These are phyloP conservation scores for Acromyrmex charruanus DNA, from an alignment of 1,140 invertebrate species.

Conservation along the genomic window DNA sequence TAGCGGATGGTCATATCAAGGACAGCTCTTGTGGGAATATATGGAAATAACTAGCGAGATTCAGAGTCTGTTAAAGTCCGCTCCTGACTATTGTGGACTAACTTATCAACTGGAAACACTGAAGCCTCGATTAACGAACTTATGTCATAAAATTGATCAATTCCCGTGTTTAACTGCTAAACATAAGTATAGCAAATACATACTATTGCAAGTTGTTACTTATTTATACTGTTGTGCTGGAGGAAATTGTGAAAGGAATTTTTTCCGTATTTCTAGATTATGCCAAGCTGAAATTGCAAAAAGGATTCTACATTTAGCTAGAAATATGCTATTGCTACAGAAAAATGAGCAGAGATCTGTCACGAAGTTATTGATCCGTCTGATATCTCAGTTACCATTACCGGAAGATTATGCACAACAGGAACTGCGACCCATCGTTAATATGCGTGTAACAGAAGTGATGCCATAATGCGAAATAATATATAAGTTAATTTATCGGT, in stretches of 20 bases:
- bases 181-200: constrained; percentile 86
- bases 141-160: constrained; percentile 89
- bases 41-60: constrained; percentile 88
- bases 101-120: constrained; percentile 89
- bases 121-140: constrained; percentile 88
- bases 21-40: constrained; percentile 90
- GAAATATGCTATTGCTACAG: constrained; percentile 87
- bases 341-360: constrained; percentile 78
- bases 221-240: not conserved
- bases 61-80: constrained; percentile 83
- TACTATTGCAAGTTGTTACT: not conserved
- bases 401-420: constrained; percentile 90
- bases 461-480: constrained; percentile 59
- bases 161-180: constrained; percentile 89
- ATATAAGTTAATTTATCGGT: constrained; percentile 21
- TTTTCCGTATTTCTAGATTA: constrained; percentile 80
- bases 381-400: constrained; percentile 88
- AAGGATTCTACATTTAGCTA: constrained; percentile 87
- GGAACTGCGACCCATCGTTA: constrained; percentile 87
- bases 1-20: constrained; percentile 88
- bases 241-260: not conserved
- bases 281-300: constrained; percentile 90
- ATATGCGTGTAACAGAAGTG: constrained; percentile 80
- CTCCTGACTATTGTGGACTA: constrained; percentile 80
- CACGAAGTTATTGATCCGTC: constrained; percentile 86